Percentiles rank a stretch among this genome's conserved stretches.
Evolutionary conservation across 2,888 invertebrate species (phyloP).

Genomic region (Drosophila tanythrix): DNA sequence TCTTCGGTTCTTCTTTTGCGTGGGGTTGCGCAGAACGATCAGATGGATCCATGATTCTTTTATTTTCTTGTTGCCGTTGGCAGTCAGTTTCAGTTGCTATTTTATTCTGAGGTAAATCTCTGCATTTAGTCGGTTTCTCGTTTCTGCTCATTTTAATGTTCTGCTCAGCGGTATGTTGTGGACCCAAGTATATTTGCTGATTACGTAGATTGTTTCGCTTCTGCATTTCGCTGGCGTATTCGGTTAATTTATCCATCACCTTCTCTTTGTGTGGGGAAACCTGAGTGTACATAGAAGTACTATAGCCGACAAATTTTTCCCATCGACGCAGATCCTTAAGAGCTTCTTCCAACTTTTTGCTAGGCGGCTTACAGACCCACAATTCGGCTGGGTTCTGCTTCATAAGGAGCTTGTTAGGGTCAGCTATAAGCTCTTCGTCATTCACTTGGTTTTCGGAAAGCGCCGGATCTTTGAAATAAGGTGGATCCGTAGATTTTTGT

Average conservation of each 20-base stretch:
- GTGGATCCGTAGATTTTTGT: background rate
- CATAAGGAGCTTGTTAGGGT: background rate
- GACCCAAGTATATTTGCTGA: background rate
- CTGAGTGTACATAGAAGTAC: too few species aligned
- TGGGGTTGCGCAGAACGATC: background rate
- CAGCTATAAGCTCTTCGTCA: background rate
- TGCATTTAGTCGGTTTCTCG: background rate
- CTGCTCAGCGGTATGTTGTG: background rate
- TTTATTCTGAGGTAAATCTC: background rate
- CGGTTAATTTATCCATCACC: background rate
- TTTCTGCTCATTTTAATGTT: background rate
- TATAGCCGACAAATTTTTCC: background rate
- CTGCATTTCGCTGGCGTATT: conserved; percentile 14
- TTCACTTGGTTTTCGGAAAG: background rate
- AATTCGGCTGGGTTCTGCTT: background rate
- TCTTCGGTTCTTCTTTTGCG: background rate
- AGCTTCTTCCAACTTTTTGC: background rate
- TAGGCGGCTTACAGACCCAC: conserved; percentile 6
- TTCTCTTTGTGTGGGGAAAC: background rate
- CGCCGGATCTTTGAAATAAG: background rate
- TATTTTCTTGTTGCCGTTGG: too few species aligned
- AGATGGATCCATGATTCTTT: background rate
- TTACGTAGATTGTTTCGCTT: conserved; percentile 15
- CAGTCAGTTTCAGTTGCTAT: too few species aligned
- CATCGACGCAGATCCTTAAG: background rate